A percentile compares a stretch with the other conserved stretches of the same genome.
Evolutionary conservation across 1,140 invertebrate genomes (phyloP).

Genomic region (Aporrectodea caliginosa): DNA sequence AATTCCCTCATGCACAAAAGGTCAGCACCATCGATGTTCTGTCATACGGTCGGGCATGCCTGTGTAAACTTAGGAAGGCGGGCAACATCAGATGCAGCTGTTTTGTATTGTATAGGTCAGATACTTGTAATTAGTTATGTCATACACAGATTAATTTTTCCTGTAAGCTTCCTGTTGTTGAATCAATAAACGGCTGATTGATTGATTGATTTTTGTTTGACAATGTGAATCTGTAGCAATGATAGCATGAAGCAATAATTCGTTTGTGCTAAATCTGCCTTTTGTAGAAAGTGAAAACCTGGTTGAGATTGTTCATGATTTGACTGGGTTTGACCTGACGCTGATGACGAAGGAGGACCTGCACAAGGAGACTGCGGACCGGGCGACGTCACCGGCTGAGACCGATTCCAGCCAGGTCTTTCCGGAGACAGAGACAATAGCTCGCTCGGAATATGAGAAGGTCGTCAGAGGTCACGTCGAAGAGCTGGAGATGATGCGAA

Average conservation of each 20-base stretch:
- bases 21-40: too few relatives aligned
- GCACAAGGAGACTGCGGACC: conserved; percentile 42
- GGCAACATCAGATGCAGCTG: too few relatives aligned
- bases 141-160: too few relatives aligned
- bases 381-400: conserved; percentile 40
- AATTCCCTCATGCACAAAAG: too few relatives aligned
- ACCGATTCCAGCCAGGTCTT: conserved; percentile 38
- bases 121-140: too few relatives aligned
- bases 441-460: conserved; percentile 38
- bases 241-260: not conserved
- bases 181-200: too few relatives aligned
- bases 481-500: conserved; percentile 40
- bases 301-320: conserved; percentile 46
- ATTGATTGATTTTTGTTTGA: too few relatives aligned
- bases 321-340: conserved; percentile 50
- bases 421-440: not conserved
- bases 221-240: not conserved
- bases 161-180: too few relatives aligned
- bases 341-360: conserved; percentile 47
- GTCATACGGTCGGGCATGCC: too few relatives aligned
- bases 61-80: too few relatives aligned
- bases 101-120: too few relatives aligned
- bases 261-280: not conserved
- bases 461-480: conserved; percentile 39
- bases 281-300: conserved; percentile 44